These are phyloP conservation scores for Lepus oiostolus DNA, from an alignment of 2,797 vertebrate species.

Conservation along the genomic window DNA sequence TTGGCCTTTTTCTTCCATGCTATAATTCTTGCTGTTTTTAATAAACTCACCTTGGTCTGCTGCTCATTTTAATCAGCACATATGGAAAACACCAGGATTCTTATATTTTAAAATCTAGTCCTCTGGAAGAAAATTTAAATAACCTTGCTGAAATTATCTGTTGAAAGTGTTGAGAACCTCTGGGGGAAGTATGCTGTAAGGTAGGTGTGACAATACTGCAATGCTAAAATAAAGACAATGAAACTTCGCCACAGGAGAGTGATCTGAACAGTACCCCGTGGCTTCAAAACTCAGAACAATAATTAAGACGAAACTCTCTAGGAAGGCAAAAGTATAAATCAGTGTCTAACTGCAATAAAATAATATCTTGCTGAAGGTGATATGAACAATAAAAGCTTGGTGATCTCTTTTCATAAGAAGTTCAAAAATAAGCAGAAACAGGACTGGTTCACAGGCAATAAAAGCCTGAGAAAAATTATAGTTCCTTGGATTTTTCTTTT, in stretches of 20 bases:
- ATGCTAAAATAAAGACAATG: background rate
- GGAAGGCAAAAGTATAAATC: constrained; percentile 17
- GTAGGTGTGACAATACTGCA: background rate
- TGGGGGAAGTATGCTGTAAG: background rate
- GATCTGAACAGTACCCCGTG: background rate
- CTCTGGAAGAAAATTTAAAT: constrained; percentile 69
- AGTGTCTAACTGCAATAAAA: background rate
- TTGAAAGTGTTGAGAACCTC: background rate
- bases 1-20: constrained; percentile 39
- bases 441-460: rapidly evolving
- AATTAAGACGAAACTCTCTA: constrained; percentile 38
- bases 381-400: background rate
- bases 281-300: constrained; percentile 20
- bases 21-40: constrained; percentile 78
- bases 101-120: constrained; percentile 49
- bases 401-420: background rate
- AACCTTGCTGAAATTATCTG: constrained; percentile 58
- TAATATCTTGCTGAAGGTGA: background rate
- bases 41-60: constrained; percentile 75
- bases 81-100: constrained; percentile 75
- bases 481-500: background rate
- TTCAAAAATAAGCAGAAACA: background rate
- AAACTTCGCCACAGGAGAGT: background rate
- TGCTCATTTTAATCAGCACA: constrained; percentile 76
- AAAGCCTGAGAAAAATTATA: background rate